These are phyloP conservation scores for Erannis defoliaria DNA, from an alignment of 2,888 invertebrate species.

Conservation along the genomic window DNA sequence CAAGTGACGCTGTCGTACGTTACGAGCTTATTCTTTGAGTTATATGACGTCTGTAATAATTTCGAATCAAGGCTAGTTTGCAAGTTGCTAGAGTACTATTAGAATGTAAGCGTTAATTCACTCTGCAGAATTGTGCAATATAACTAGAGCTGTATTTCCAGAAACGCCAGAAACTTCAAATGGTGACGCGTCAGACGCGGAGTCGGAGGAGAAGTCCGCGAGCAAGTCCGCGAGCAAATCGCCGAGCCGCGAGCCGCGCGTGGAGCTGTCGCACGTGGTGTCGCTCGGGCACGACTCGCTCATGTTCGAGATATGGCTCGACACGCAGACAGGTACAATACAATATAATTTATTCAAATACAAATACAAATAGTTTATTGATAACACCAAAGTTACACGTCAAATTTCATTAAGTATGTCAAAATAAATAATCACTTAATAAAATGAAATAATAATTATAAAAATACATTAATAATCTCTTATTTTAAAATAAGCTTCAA, in stretches of 20 bases:
- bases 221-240: conserved; percentile 41
- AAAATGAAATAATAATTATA: too few relatives aligned
- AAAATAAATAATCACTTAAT: too few relatives aligned
- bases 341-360: too few relatives aligned
- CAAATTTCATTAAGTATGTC: too few relatives aligned
- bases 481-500: too few relatives aligned
- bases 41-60: background rate
- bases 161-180: conserved; percentile 58
- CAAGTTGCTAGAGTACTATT: background rate
- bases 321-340: conserved; percentile 72
- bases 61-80: too few relatives aligned
- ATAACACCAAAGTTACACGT: too few relatives aligned
- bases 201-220: conserved; percentile 42
- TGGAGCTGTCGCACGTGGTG: conserved; percentile 82
- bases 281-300: conserved; percentile 88
- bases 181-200: conserved; percentile 55
- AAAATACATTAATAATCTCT: too few relatives aligned
- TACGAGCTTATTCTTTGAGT: too few relatives aligned
- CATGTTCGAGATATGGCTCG: conserved; percentile 88
- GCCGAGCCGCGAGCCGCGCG: conserved; percentile 52
- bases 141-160: conserved; percentile 27
- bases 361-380: too few relatives aligned
- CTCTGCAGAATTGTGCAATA: background rate
- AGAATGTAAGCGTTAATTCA: background rate
- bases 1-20: too few relatives aligned